Evolutionary conservation across 37 sponge, comb jelly and placozoan genomes (phyloP).

Genomic region (Lycopodina hypogea): DNA sequence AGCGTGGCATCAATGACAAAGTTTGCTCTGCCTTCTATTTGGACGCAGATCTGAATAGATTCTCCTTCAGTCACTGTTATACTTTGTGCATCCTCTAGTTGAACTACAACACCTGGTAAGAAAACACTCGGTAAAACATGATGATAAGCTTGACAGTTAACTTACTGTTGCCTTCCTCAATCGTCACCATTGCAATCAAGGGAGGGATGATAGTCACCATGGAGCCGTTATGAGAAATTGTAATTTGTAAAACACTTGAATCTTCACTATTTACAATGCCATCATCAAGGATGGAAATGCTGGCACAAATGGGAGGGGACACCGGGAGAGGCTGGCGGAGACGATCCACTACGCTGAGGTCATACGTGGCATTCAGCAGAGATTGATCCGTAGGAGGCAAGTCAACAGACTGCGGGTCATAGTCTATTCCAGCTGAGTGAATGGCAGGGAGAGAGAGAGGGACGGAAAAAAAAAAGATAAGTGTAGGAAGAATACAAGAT

Average conservation of each 20-base stretch:
- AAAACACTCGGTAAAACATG: not conserved
- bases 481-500: no score
- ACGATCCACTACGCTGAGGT: not conserved
- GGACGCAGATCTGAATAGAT: constrained; percentile 4
- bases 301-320: constrained; percentile 6
- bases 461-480: not conserved
- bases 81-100: not conserved
- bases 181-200: not conserved
- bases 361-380: not conserved
- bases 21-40: not conserved
- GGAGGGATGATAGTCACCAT: not conserved
- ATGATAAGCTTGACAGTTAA: not conserved
- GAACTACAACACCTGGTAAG: not conserved
- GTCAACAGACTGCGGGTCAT: not conserved
- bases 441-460: not conserved
- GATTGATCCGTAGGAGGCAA: constrained; percentile 13
- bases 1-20: constrained; percentile 8
- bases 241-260: not conserved
- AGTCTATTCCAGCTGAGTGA: constrained; percentile 20
- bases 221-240: not conserved
- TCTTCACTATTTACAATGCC: not conserved
- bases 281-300: constrained; percentile 29
- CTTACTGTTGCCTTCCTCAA: constrained; percentile 25
- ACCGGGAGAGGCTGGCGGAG: not conserved
- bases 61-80: constrained; percentile 10